Conservation (phyloP, 2,888 invertebrate genomes). For the Cryptocephalus primarius region DNA sequence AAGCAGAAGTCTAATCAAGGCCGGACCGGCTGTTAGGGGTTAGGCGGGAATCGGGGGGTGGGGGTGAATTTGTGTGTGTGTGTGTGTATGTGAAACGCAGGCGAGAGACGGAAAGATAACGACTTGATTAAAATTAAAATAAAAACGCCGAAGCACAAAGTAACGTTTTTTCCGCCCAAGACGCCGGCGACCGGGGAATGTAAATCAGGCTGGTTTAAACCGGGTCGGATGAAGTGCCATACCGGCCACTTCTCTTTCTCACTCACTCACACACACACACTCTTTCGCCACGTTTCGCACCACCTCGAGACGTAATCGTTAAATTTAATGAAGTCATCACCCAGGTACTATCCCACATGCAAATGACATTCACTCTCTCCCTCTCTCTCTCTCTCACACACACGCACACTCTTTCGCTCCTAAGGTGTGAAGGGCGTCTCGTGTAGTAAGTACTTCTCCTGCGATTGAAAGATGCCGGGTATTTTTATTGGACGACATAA, state of each 20-base stretch:
- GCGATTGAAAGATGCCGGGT: constrained; percentile 14
- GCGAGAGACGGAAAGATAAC: no score
- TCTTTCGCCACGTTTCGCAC: no score
- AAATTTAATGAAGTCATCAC: constrained; percentile 1
- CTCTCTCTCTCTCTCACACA: not conserved
- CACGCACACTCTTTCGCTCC: not conserved
- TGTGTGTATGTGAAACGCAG: not conserved
- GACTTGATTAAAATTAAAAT: no score
- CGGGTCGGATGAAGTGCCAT: no score
- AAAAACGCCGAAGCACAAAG: no score
- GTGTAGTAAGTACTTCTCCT: constrained; percentile 4
- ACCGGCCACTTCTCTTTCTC: no score
- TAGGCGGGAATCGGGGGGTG: not conserved
- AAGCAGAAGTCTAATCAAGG: constrained; percentile 48
- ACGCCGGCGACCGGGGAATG: no score
- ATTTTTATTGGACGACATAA: constrained; percentile 18
- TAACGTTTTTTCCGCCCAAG: no score
- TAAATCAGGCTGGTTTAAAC: no score
- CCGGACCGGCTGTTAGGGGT: constrained; percentile 13
- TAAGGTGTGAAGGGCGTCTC: constrained; percentile 14
- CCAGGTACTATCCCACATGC: not conserved
- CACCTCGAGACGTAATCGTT: not conserved
- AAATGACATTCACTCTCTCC: not conserved
- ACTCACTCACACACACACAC: no score
- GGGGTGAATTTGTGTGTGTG: not conserved